Conservation (phyloP, 2,113 vertebrate genomes). For the Petroica traversi region DNA sequence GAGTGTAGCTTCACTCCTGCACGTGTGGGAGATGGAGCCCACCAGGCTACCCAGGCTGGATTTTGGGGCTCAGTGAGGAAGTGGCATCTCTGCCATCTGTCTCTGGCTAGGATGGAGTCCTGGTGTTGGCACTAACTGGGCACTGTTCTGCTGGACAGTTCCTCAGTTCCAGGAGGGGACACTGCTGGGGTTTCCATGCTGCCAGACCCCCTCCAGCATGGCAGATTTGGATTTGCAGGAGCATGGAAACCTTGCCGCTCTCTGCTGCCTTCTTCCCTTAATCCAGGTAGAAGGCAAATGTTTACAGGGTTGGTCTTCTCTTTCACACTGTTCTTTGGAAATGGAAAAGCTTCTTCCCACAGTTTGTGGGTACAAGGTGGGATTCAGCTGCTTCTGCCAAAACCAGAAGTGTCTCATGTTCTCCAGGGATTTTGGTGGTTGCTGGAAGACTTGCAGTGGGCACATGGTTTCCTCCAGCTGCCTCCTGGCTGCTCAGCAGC, state of each 20-base stretch:
- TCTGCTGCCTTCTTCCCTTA: background rate
- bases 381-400: background rate
- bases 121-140: background rate
- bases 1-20: background rate
- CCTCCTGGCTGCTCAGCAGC: background rate
- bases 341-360: background rate
- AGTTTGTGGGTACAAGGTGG: background rate
- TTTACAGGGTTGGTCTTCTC: background rate
- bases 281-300: background rate
- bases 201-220: background rate
- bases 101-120: background rate
- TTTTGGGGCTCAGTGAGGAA: background rate
- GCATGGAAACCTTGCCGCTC: background rate
- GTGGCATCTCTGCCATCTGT: background rate
- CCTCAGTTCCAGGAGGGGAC: background rate
- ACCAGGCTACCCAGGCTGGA: background rate
- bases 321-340: background rate
- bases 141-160: constrained; percentile 30
- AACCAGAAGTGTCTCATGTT: background rate
- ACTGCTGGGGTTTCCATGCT: background rate
- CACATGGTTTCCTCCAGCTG: background rate
- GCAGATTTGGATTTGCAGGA: background rate
- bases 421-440: background rate
- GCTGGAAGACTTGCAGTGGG: background rate
- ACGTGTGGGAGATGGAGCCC: accelerated